A percentile compares a stretch with the other conserved stretches of the same genome.
These are phyloP conservation scores for Clepsis dumicolana DNA, from an alignment of 2,888 invertebrate species.

Conservation along the genomic window DNA sequence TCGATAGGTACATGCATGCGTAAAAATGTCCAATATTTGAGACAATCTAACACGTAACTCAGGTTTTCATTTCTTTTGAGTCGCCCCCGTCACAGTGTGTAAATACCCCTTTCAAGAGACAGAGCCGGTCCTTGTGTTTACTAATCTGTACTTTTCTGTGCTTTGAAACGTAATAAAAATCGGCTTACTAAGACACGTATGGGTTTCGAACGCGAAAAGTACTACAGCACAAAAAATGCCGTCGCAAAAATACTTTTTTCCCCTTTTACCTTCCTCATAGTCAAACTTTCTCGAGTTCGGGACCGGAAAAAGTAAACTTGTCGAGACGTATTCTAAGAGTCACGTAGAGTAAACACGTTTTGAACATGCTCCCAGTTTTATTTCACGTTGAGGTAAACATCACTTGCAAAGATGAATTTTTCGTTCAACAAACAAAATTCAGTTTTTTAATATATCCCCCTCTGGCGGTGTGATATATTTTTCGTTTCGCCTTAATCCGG, in stretches of 20 bases:
- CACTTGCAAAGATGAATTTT: slow-evolving; percentile 78
- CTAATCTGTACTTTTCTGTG: slow-evolving; percentile 73
- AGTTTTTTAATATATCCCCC: slow-evolving; percentile 53
- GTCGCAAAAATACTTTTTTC: slow-evolving; percentile 31
- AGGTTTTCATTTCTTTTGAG: slow-evolving; percentile 50
- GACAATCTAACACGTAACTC: neutral
- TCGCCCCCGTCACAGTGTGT: slow-evolving; percentile 43
- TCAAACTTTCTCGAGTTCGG: slow-evolving; percentile 56
- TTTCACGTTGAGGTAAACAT: slow-evolving; percentile 75
- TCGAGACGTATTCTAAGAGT: slow-evolving; percentile 60
- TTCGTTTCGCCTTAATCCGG: slow-evolving; percentile 27
- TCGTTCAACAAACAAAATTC: slow-evolving; percentile 73
- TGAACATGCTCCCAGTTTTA: slow-evolving; percentile 74
- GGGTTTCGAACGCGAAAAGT: slow-evolving; percentile 67
- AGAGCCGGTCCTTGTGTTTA: slow-evolving; percentile 64
- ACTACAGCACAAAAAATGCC: slow-evolving; percentile 47
- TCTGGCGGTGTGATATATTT: slow-evolving; percentile 31
- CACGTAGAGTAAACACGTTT: slow-evolving; percentile 69
- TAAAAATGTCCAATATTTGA: neutral
- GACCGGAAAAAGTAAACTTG: slow-evolving; percentile 63
- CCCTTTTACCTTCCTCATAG: slow-evolving; percentile 44
- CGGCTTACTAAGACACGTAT: slow-evolving; percentile 76
- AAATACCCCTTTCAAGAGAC: slow-evolving; percentile 58
- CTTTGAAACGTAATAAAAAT: slow-evolving; percentile 81
- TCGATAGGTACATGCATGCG: too few relatives aligned